These are phyloP conservation scores for Phalangium opilio DNA, from an alignment of 2,888 invertebrate species.

Conservation along the genomic window DNA sequence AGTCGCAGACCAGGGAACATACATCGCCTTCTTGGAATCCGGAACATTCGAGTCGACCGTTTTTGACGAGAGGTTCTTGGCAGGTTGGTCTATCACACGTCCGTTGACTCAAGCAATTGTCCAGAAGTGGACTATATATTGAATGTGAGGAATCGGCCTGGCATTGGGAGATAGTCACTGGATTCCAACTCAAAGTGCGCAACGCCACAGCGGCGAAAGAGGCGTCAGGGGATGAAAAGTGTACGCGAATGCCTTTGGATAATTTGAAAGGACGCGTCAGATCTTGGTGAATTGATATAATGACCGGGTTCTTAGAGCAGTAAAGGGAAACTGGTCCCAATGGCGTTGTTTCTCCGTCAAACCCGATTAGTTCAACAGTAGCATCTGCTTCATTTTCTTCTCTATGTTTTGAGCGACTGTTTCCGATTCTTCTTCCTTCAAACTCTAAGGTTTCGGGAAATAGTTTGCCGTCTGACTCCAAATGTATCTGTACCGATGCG, in stretches of 20 bases:
- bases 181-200: background rate
- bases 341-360: too few relatives aligned
- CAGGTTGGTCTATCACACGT: background rate
- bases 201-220: background rate
- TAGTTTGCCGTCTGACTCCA: slow-evolving; percentile 3
- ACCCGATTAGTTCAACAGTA: too few relatives aligned
- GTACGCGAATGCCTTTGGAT: background rate
- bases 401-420: too few relatives aligned
- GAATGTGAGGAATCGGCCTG: background rate
- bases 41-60: background rate
- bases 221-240: background rate
- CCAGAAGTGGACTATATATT: slow-evolving; percentile 1
- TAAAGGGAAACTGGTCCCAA: background rate
- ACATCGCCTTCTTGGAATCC: slow-evolving; percentile 4
- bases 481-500: slow-evolving; percentile 1
- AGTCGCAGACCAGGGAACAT: background rate
- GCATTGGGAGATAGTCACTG: background rate
- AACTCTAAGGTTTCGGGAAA: too few relatives aligned
- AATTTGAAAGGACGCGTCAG: background rate
- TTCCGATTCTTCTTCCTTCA: too few relatives aligned
- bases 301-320: background rate
- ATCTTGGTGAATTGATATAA: background rate
- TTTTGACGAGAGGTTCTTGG: background rate
- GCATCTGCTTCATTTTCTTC: too few relatives aligned
- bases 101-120: background rate